A percentile compares a stretch with the other conserved stretches of the same genome.
Conservation (phyloP, 1,140 invertebrate species). For the Drosophila truncata region DNA sequence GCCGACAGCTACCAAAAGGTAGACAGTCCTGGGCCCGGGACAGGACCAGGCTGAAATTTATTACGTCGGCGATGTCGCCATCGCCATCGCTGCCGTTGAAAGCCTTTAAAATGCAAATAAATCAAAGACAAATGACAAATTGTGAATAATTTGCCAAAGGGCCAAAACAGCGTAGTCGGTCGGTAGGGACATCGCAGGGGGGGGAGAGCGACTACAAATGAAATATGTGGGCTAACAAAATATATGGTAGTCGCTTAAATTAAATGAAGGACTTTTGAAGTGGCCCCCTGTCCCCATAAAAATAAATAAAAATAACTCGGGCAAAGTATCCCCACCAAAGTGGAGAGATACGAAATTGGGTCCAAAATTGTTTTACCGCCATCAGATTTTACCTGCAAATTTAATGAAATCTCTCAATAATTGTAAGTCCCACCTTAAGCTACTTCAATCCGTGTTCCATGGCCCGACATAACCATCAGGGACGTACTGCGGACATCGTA, state of each 20-base stretch:
- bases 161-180: slow-evolving; percentile 55
- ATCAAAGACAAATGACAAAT: slow-evolving; percentile 84
- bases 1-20: slow-evolving; percentile 79
- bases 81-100: slow-evolving; percentile 68
- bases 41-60: slow-evolving; percentile 67
- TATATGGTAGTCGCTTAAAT: slow-evolving; percentile 80
- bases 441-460: slow-evolving; percentile 28
- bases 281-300: slow-evolving; percentile 21
- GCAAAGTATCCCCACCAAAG: slow-evolving; percentile 20
- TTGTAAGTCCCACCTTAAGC: slow-evolving; percentile 37
- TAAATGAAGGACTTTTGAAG: slow-evolving; percentile 76
- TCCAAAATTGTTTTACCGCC: slow-evolving; percentile 36
- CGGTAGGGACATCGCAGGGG: slow-evolving; percentile 1
- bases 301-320: slow-evolving; percentile 30
- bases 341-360: slow-evolving; percentile 10
- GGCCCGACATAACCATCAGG: slow-evolving; percentile 35
- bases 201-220: slow-evolving; percentile 35
- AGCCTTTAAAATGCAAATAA: slow-evolving; percentile 84
- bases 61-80: slow-evolving; percentile 76
- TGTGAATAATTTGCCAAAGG: slow-evolving; percentile 82
- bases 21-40: slow-evolving; percentile 63
- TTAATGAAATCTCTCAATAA: slow-evolving; percentile 41
- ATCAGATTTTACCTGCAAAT: slow-evolving; percentile 29
- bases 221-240: slow-evolving; percentile 79
- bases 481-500: slow-evolving; percentile 74